Percentiles rank a stretch among this genome's conserved stretches.
These are phyloP conservation scores for Drosophila yakuba DNA, from an alignment of 1,140 invertebrate species.

Conservation along the genomic window DNA sequence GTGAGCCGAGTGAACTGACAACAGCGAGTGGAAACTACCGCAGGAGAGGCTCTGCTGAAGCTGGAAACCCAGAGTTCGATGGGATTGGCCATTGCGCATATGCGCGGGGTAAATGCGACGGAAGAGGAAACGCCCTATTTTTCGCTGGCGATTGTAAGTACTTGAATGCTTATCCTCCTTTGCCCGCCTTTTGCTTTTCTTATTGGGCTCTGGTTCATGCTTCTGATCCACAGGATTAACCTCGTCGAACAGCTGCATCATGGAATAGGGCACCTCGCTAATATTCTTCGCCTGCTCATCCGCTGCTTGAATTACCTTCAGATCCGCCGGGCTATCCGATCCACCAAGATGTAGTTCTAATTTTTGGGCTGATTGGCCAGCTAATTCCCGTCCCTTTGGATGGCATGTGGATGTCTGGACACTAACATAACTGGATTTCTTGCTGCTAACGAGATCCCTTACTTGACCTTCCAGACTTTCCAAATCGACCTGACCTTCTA, in stretches of 20 bases:
- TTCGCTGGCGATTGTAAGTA: slow-evolving; percentile 10
- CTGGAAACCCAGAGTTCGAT: not conserved
- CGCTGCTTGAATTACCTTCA: not conserved
- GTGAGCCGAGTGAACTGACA: slow-evolving; percentile 36
- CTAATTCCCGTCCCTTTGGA: too few relatives aligned
- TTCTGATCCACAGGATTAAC: not conserved
- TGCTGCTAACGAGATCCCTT: not conserved
- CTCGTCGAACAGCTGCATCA: slow-evolving; percentile 10
- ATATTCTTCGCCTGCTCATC: slow-evolving; percentile 1
- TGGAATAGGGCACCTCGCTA: slow-evolving; percentile 27
- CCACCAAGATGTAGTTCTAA: not conserved
- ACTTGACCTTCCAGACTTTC: not conserved
- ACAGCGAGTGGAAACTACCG: slow-evolving; percentile 60
- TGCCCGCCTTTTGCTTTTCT: not conserved
- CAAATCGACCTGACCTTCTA: not conserved
- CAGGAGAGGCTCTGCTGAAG: slow-evolving; percentile 26
- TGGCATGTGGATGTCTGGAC: not conserved
- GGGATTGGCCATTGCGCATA: slow-evolving; percentile 2
- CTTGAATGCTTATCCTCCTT: not conserved
- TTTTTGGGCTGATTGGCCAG: not conserved
- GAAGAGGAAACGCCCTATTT: slow-evolving; percentile 38
- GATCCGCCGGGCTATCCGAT: not conserved
- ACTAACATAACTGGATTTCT: slow-evolving; percentile 1
- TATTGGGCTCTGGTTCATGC: not conserved
- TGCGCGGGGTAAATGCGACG: slow-evolving; percentile 42